Base-by-base conservation (phyloP, 2,113 vertebrate species). In the Odocoileus hemionus region DNA sequence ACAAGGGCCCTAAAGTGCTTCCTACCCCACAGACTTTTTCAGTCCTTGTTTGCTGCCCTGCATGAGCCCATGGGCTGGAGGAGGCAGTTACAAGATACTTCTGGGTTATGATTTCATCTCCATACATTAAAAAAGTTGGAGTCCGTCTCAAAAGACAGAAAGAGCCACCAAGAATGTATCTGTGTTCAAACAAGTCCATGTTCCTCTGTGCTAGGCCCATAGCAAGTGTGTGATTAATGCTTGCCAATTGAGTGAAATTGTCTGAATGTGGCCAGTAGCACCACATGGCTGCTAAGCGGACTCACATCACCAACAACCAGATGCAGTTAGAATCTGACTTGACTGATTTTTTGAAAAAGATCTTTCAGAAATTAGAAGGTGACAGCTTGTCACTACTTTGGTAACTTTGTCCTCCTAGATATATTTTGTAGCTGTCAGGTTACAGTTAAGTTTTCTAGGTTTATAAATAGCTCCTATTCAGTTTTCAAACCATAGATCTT, bases 381-480 rank as follows among this genome's bases (percentile, higher is more conserved):
- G 67, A 6, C 21, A 79, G 64, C 10, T 8, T 52, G 52, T 90
- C 82, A 89, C 45, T 74, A 19, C 33, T 80, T 86, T 84, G 67
- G 86, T 33, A 96, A 90, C 39, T 93, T 79, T 57, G 78, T 54
- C 12, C 28, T 45, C 74, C 50, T 89, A 86, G 43, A 74, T 64
- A 45, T 19, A 50, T 54, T 55, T 97, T 79, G 91, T 7, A 45
- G 52, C 70, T 93, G 25, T 50, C 55, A 74, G 36, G 52, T 91
- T 88, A 84, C 83, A 91, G 74, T 94, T n/a, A 61, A 93, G 36
- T 91, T 93, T 88, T 60, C 45, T 86, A 26, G n/a, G 12, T 67
- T 7, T 74, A 91, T 91, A 90, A 47, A 86, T 67, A 97, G 86
- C 60, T 97, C 26, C 47, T 54, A 84, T 64, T 86, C 54, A 47